Percentiles rank a stretch among this genome's conserved stretches.
Conservation (phyloP, 2,888 invertebrate genomes). For the Palloptera scutellata region DNA sequence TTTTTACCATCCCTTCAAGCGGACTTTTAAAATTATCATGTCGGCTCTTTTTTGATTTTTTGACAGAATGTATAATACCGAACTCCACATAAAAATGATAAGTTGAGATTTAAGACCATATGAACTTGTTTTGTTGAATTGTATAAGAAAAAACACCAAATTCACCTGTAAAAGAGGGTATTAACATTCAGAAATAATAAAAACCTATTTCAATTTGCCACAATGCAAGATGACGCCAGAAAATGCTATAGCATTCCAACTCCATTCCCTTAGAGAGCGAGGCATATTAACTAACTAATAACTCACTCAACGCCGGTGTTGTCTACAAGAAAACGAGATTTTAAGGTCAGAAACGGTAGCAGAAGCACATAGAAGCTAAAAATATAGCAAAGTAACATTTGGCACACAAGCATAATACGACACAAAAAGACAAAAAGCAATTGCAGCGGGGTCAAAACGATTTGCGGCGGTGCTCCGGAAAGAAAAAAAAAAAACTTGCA, state of each 20-base stretch:
- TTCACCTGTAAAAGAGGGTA: too few relatives aligned
- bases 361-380: not conserved
- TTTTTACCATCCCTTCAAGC: too few relatives aligned
- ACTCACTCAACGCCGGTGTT: slow-evolving; percentile 44
- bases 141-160: too few relatives aligned
- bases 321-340: slow-evolving; percentile 40
- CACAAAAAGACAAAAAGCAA: slow-evolving; percentile 4
- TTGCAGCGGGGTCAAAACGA: slow-evolving; percentile 29
- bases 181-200: too few relatives aligned
- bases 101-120: too few relatives aligned
- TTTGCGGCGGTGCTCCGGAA: slow-evolving; percentile 32
- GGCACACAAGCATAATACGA: slow-evolving; percentile 18
- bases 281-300: slow-evolving; percentile 32
- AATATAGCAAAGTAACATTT: slow-evolving; percentile 20
- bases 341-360: not conserved
- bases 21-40: too few relatives aligned
- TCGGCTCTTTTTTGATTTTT: too few relatives aligned
- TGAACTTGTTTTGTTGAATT: too few relatives aligned
- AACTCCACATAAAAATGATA: too few relatives aligned
- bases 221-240: slow-evolving; percentile 23
- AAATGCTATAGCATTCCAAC: not conserved
- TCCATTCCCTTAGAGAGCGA: not conserved
- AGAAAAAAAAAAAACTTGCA: slow-evolving; percentile 8
- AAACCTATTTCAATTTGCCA: slow-evolving; percentile 24
- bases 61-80: too few relatives aligned